Base-by-base conservation (phyloP, 2,888 invertebrate species). In the Pseudanteris insignis region DNA sequence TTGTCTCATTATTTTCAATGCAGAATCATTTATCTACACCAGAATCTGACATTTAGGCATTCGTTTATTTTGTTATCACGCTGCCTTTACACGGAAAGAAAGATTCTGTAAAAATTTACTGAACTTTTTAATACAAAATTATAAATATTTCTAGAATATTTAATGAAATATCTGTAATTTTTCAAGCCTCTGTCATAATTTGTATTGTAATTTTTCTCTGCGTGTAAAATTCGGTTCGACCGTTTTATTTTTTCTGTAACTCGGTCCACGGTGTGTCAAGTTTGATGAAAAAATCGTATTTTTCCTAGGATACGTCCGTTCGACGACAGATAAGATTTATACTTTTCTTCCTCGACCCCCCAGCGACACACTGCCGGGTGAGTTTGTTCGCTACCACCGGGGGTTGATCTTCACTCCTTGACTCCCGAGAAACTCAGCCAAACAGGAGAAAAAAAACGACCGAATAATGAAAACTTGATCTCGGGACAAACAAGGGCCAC, bases 351-450 rank as follows among this genome's bases (percentile, higher is more conserved):
- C 40, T 55, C 11, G 59, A 67, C 66, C 61, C 54, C 70, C 69
- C 54, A 64, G 51, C 30, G 67, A 53, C 50, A n/a, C 18, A 62
- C 61, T 46, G 26, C 8, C 63, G 65, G 44, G 29, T 41, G 61
- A 55, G 58, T 66, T 64, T 62, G 66, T 68, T 67, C 65, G 64
- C 66, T 65, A 68, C 66, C 48, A 64, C 57, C 61, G 24, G 28
- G 47, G 47, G 38, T 47, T 48, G 60, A 38, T 60, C 48, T 37
- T 54, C 34, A 15, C 37, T 55, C 40, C 33, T 26, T 10, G 36
- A 12, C 57, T 57, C 46, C 51, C 36, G 24, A 51, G 59, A 59
- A 59, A 33, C 14, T 21, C 41, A 36, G 15, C 30, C n/a, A 33
- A 44, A 34, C 40, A 36, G 21, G 11, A 18, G 29, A 38, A 54